These are phyloP conservation scores for Symphodus melops DNA, from an alignment of 2,113 vertebrate species.

Conservation along the genomic window DNA sequence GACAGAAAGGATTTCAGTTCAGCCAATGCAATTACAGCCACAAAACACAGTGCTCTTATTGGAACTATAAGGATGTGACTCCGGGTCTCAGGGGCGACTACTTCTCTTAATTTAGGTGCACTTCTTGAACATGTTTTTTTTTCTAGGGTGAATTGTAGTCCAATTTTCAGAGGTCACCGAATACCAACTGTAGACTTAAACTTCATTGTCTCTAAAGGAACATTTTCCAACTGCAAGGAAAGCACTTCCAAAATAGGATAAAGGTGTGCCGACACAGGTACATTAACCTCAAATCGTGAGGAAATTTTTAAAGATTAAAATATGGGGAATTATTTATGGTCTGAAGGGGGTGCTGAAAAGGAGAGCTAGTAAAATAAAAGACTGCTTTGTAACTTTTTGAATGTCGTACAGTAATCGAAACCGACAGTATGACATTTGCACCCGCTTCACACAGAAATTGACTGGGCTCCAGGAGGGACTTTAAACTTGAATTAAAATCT, in stretches of 20 bases:
- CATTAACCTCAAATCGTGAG: too few species aligned
- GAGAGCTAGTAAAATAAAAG: background rate
- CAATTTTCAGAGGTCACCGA: slow-evolving; percentile 18
- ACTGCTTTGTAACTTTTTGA: background rate
- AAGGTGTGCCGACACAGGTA: too few species aligned
- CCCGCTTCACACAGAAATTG: background rate
- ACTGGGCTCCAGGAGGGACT: background rate
- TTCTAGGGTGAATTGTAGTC: slow-evolving; percentile 13
- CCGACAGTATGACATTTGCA: background rate
- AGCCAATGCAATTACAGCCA: slow-evolving; percentile 25
- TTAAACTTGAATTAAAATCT: background rate
- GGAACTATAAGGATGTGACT: slow-evolving; percentile 21
- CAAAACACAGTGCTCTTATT: slow-evolving; percentile 28
- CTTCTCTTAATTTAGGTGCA: slow-evolving; percentile 2
- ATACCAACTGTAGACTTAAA: too few species aligned
- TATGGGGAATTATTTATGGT: background rate
- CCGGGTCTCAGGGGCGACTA: background rate
- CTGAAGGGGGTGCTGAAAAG: background rate
- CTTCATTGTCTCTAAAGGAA: too few species aligned
- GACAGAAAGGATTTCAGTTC: slow-evolving; percentile 6
- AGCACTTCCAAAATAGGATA: too few species aligned
- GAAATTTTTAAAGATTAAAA: too few species aligned
- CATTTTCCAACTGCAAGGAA: too few species aligned
- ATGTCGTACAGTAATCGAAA: background rate
- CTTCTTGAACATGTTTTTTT: slow-evolving; percentile 4